These are phyloP conservation scores for Capromys pilorides DNA, from an alignment of 2,797 vertebrate species.

Conservation along the genomic window DNA sequence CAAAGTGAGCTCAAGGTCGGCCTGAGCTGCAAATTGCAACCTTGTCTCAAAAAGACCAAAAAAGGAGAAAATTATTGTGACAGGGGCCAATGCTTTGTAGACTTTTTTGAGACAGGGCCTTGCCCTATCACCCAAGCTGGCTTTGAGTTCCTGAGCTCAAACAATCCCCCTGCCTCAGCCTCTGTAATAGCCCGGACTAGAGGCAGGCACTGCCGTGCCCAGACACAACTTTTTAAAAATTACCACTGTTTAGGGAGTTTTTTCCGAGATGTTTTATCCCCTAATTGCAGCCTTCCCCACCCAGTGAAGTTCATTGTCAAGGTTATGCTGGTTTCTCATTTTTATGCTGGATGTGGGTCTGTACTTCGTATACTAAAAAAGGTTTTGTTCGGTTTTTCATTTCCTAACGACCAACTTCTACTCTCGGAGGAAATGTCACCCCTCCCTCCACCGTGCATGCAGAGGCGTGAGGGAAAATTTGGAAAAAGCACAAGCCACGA, in stretches of 20 bases:
- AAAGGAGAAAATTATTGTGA: not conserved
- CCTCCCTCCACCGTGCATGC: fast-evolving
- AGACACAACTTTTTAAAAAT: not conserved
- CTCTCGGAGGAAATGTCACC: not conserved
- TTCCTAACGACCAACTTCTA: not conserved
- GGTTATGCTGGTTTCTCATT: not conserved
- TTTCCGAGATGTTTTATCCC: not conserved
- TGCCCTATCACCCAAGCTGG: not conserved
- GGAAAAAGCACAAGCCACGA: not conserved
- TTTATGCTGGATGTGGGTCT: not conserved
- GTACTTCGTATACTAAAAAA: not conserved
- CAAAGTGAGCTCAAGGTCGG: too few species aligned
- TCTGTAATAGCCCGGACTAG: too few species aligned
- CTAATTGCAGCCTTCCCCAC: not conserved
- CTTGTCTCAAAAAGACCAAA: too few species aligned
- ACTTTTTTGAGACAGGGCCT: not conserved
- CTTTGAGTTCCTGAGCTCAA: not conserved
- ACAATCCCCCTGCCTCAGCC: not conserved
- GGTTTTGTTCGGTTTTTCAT: not conserved
- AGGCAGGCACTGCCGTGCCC: not conserved
- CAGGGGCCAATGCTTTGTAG: not conserved
- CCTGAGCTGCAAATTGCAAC: too few species aligned
- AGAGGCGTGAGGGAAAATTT: not conserved
- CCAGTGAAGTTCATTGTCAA: not conserved
- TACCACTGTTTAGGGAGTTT: not conserved